Base-by-base conservation (phyloP, 30 jellyfish, hydroid and myxozoan genomes). In the Chironex yamaguchii region DNA sequence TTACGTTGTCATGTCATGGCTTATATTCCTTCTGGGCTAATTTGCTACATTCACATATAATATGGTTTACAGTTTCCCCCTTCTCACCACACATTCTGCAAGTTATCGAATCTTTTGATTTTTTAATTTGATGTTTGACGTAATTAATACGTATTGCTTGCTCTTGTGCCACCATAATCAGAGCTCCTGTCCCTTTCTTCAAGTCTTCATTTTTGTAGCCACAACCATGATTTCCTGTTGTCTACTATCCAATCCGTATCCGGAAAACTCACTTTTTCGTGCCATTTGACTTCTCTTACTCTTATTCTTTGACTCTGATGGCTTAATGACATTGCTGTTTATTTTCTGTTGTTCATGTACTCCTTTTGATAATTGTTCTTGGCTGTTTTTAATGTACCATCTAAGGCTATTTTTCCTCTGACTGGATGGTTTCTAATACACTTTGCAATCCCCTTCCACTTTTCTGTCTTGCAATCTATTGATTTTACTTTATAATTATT, bases 11-110 rank as follows among this genome's bases (percentile, higher is more conserved):
- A 62, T 77, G 79, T 32, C 89, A 36, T 77, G 62, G 72, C 73
- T 79, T 79, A 36, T 35, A 63, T 79, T 78, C 90, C 90, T 75
- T 75, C 31, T 49, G 62, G 79, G 76, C 62, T 52, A 27, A 51
- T 75, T 75, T 77, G 79, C 81, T 79, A 62, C 91, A 62, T 42
- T 63, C 91, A 64, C 84, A 79, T 79, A 62, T 62, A 26, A 58
- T 58, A 58, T 58, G 12, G 30, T 12, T 58, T 24, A 6, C 12
- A 24, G 63, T 29, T 66, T 66, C 21, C 4, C 21, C 79, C 4
- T 11, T 21, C 79, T 66, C 9, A 66, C 6, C 63, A 66, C 62
- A 66, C 54, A 21, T 66, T 6, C 79, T 66, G 21, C 79, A 66
- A 6, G 27, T 29, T 21, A 14, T 4, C 6, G 64, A 21, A 21